Percentiles rank a stretch among this genome's conserved stretches.
phyloP scores from a whole-genome alignment of 37 sponge, comb jelly and placozoan species.

The Beroe ovata region DNA sequence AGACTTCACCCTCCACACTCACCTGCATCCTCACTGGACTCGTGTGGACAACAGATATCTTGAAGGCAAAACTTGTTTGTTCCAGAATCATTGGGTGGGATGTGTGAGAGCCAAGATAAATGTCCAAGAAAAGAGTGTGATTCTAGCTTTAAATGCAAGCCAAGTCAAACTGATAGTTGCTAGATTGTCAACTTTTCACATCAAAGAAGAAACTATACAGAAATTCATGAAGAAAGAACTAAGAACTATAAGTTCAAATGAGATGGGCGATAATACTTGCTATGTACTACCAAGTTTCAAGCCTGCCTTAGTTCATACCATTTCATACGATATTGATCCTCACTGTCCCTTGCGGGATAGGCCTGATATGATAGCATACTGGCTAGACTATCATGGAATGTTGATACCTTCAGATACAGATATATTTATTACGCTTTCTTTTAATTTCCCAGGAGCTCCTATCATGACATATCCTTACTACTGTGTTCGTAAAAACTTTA shows the following conservation, averaged over 20 bases:
- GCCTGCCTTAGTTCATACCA: conserved; percentile 23
- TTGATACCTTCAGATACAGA: conserved; percentile 58
- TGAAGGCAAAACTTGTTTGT: conserved; percentile 38
- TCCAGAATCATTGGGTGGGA: conserved; percentile 48
- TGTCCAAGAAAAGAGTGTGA: conserved; percentile 7
- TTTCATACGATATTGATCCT: conserved; percentile 33
- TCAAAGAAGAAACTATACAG: conserved; percentile 6
- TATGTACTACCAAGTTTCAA: conserved; percentile 65
- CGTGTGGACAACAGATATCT: conserved; percentile 32
- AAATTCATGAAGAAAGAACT: not conserved
- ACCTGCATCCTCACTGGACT: conserved; percentile 35
- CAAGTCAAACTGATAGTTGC: conserved; percentile 4
- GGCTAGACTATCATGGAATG: conserved; percentile 64
- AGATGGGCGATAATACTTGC: conserved; percentile 62
- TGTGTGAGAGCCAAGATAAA: conserved; percentile 10
- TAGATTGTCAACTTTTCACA: conserved; percentile 24
- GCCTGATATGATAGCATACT: conserved; percentile 54
- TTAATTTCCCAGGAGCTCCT: conserved; percentile 58
- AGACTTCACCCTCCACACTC: conserved; percentile 45
- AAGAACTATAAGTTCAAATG: not conserved
- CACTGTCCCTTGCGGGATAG: conserved; percentile 34
- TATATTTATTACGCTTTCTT: conserved; percentile 15
- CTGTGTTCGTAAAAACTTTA: conserved; percentile 14
- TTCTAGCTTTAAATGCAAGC: not conserved
- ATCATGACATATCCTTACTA: conserved; percentile 55